Evolutionary conservation across 2,888 invertebrate genomes (phyloP).

Genomic region (Eristalinus aeneus): DNA sequence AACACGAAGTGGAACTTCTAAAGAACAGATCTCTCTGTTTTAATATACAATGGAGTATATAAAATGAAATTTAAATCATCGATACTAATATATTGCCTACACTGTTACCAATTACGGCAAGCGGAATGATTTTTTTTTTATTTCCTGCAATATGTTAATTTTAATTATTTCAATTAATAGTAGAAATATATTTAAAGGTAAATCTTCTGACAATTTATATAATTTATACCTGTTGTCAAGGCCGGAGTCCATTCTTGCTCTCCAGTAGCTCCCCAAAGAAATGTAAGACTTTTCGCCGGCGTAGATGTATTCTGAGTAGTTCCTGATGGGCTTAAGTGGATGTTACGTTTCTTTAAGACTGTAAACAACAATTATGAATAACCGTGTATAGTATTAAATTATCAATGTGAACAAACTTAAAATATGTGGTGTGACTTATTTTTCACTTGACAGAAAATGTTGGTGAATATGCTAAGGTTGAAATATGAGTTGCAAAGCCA

Average conservation of each 20-base stretch:
- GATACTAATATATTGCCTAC: not conserved
- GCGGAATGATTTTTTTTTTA: not conserved
- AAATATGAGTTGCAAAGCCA: no score
- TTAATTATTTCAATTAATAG: not conserved
- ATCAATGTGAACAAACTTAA: not conserved
- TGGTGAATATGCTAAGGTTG: no score
- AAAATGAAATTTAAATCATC: not conserved
- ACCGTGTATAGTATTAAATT: not conserved
- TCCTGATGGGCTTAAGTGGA: conserved; percentile 73
- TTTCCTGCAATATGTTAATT: conserved; percentile 43
- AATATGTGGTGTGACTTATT: no score
- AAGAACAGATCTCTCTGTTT: not conserved
- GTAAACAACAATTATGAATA: conserved; percentile 5
- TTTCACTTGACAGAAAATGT: no score
- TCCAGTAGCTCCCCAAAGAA: conserved; percentile 96
- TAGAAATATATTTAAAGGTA: not conserved
- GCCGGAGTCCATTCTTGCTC: conserved; percentile 99
- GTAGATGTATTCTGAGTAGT: conserved; percentile 74
- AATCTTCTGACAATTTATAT: not conserved
- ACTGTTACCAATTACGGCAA: not conserved
- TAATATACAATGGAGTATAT: not conserved
- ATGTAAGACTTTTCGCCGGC: conserved; percentile 83
- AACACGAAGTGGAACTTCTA: not conserved
- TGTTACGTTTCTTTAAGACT: conserved; percentile 76
- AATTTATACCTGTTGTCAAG: conserved; percentile 89